Evolutionary conservation across 2,113 vertebrate genomes (phyloP).

Genomic region (Pollachius pollachius): DNA sequence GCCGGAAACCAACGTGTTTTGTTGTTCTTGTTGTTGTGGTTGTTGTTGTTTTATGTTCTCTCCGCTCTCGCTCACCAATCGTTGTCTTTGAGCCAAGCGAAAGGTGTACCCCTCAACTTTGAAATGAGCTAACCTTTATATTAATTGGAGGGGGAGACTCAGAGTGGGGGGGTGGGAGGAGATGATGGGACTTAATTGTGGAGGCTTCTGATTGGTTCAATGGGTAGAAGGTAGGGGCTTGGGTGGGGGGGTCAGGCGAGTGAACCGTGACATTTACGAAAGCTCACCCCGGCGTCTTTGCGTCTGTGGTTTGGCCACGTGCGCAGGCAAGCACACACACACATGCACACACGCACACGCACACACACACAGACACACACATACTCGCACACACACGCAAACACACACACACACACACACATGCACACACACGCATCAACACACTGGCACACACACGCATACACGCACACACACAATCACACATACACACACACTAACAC

Average conservation of each 20-base stretch:
- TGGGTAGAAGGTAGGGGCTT: constrained; percentile 12
- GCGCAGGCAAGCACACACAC: no score
- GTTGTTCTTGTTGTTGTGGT: no score
- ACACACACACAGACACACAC: background rate
- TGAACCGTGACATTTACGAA: constrained; percentile 58
- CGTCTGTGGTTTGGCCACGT: no score
- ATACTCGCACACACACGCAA: no score
- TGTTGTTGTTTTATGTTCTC: constrained; percentile 3
- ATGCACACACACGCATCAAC: no score
- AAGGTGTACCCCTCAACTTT: constrained; percentile 11
- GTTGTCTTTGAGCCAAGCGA: constrained; percentile 11
- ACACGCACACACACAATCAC: no score
- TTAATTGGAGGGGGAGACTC: constrained; percentile 44
- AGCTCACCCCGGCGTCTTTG: constrained; percentile 3
- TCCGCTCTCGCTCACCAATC: no score
- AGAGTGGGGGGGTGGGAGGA: constrained; percentile 9
- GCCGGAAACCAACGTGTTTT: no score
- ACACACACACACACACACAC: no score
- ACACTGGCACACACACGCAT: no score
- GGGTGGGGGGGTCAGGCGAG: constrained; percentile 35
- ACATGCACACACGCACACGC: no score
- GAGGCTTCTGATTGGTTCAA: background rate
- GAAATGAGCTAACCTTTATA: constrained; percentile 47
- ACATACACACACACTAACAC: no score
- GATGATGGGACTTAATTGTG: constrained; percentile 50